These are phyloP conservation scores for Furnarius figulus DNA, from an alignment of 2,113 vertebrate genomes.

Conservation along the genomic window DNA sequence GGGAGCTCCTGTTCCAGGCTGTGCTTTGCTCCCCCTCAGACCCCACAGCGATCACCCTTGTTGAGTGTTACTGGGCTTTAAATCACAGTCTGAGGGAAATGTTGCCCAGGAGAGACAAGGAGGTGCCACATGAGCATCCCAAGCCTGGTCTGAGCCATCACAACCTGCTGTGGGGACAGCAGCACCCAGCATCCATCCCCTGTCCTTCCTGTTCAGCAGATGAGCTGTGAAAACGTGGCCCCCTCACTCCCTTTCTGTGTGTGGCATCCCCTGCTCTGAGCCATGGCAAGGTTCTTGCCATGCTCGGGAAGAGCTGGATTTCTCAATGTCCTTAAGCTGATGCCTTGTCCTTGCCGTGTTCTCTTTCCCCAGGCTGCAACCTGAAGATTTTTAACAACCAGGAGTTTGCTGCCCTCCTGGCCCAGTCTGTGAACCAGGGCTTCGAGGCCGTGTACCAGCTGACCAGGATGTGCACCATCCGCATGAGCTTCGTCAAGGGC, in stretches of 20 bases:
- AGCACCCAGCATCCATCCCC: not conserved
- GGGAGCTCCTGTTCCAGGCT: not conserved
- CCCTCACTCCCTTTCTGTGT: not conserved
- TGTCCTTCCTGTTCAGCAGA: not conserved
- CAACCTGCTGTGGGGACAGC: not conserved
- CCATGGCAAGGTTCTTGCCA: not conserved
- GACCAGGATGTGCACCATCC: constrained; percentile 98
- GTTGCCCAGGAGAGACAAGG: not conserved
- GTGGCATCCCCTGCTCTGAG: not conserved
- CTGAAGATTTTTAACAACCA: constrained; percentile 99
- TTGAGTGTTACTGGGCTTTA: not conserved
- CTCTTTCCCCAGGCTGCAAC: constrained; percentile 86
- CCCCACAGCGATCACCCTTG: not conserved
- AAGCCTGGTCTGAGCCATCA: not conserved
- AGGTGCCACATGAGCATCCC: not conserved
- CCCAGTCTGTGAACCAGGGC: constrained; percentile 97
- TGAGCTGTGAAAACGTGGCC: not conserved
- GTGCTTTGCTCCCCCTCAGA: not conserved
- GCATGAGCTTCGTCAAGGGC: constrained; percentile 99
- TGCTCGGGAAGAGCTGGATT: not conserved
- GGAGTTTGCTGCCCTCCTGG: constrained; percentile 94
- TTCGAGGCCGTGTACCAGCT: constrained; percentile 98
- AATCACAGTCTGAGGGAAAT: not conserved
- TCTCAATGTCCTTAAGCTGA: not conserved
- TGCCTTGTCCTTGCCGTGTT: not conserved